Conservation (phyloP, 2,888 invertebrate genomes). For the Hoplodrina ambigua region DNA sequence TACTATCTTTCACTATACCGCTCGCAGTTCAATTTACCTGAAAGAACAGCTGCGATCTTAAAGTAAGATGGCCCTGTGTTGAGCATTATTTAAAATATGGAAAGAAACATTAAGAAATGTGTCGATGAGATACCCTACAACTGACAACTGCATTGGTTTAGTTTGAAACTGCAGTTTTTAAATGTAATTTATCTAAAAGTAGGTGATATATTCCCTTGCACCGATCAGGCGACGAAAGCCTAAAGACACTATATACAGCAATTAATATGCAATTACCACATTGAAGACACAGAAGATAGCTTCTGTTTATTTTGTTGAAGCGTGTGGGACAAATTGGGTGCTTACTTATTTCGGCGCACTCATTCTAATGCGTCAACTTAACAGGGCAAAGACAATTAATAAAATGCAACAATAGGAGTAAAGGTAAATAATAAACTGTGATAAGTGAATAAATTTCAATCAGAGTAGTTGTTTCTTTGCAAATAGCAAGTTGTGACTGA, state of each 20-base stretch:
- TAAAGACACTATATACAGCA: too few species aligned
- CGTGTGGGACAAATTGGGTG: too few species aligned
- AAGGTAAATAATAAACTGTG: conserved; percentile 74
- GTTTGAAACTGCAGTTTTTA: conserved; percentile 5
- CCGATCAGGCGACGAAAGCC: too few species aligned
- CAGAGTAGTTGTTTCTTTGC: conserved; percentile 43
- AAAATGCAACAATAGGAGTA: conserved; percentile 19
- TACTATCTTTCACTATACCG: neutral
- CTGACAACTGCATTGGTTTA: neutral
- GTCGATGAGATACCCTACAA: neutral
- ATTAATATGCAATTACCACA: too few species aligned
- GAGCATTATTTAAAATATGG: neutral
- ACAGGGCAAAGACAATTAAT: neutral
- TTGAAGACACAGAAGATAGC: too few species aligned
- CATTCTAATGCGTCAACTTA: neutral
- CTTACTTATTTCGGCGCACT: too few species aligned
- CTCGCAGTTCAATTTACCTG: neutral
- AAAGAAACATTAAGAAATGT: neutral
- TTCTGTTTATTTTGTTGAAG: neutral
- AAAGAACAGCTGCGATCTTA: neutral
- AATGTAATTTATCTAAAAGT: conserved; percentile 7
- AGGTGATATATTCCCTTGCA: neutral
- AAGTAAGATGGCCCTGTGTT: neutral
- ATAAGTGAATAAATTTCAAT: conserved; percentile 66
- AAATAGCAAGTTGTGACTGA: conserved; percentile 50